Percentiles rank a stretch among this genome's conserved stretches.
Evolutionary conservation across 35 echinoderm and acorn worm species (phyloP).

Genomic region (Nesometra sesokonis): DNA sequence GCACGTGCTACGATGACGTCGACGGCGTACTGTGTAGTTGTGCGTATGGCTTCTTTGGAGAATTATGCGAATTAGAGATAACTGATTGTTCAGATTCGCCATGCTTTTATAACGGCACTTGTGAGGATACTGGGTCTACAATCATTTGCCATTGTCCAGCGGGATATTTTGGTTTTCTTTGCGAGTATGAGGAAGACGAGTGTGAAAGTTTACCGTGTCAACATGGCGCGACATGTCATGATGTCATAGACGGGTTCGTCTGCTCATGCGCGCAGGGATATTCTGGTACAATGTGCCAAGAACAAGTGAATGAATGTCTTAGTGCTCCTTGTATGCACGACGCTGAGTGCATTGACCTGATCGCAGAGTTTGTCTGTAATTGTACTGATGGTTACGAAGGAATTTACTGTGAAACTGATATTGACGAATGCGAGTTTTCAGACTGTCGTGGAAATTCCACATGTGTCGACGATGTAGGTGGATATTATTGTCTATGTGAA

Average conservation of each 20-base stretch:
- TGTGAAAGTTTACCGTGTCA: not conserved
- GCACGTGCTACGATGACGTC: conserved; percentile 8
- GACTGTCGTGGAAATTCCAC: not conserved
- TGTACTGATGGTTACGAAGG: conserved; percentile 19
- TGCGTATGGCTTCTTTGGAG: not conserved
- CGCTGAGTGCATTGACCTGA: not conserved
- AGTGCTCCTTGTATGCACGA: conserved; percentile 3
- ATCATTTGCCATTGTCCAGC: not conserved
- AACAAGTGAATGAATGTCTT: conserved; percentile 1
- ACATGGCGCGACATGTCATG: conserved; percentile 15
- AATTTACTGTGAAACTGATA: conserved; percentile 30
- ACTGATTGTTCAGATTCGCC: not conserved
- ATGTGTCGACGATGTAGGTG: conserved; percentile 1
- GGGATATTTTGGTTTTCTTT: not conserved
- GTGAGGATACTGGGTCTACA: not conserved
- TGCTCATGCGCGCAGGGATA: conserved; percentile 1
- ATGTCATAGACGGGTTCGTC: not conserved
- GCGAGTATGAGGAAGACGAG: not conserved
- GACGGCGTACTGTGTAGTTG: not conserved
- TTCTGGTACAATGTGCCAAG: not conserved
- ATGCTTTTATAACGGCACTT: not conserved
- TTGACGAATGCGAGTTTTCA: conserved; percentile 26
- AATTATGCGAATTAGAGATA: not conserved
- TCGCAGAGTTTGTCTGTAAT: not conserved
- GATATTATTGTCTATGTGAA: not conserved